Percentiles rank a stretch among this genome's conserved stretches.
phyloP scores from a whole-genome alignment of 2,888 invertebrate genomes.

The Hartigia nigra region DNA sequence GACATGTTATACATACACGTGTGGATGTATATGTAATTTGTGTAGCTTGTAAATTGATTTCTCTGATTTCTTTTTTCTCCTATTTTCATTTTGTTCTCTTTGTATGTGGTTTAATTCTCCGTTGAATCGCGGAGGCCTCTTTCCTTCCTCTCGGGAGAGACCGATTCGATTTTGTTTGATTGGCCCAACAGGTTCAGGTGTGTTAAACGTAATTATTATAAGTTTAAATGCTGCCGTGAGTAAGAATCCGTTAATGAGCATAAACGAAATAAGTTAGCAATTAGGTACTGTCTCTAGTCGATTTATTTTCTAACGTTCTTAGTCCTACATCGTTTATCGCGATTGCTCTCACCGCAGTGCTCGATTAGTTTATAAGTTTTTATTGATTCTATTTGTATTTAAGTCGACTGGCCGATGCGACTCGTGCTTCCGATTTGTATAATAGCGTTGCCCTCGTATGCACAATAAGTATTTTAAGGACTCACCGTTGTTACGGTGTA shows the following conservation, averaged over 20 bases:
- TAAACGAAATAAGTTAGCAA: conserved; percentile 23
- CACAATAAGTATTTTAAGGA: conserved; percentile 4
- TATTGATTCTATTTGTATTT: neutral
- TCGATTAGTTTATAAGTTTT: neutral
- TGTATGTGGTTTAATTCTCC: neutral
- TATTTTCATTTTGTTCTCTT: neutral
- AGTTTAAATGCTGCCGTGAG: conserved; percentile 8
- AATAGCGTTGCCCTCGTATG: neutral
- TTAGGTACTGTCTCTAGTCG: conserved; percentile 44
- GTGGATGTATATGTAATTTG: neutral
- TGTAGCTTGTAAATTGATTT: neutral
- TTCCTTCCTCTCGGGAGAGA: neutral
- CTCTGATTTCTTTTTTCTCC: neutral
- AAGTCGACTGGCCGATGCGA: conserved; percentile 1
- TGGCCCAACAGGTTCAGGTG: neutral
- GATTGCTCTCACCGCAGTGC: neutral
- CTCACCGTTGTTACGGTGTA: conserved; percentile 5
- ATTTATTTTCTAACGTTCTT: conserved; percentile 23
- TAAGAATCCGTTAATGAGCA: conserved; percentile 6
- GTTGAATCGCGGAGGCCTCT: neutral
- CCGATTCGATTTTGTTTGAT: neutral
- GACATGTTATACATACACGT: neutral
- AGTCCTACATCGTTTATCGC: neutral
- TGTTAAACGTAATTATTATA: conserved; percentile 1
- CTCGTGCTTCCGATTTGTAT: conserved; percentile 7